phyloP scores from a whole-genome alignment of 1,140 invertebrate species.

The Panagrolaimus sp. region DNA sequence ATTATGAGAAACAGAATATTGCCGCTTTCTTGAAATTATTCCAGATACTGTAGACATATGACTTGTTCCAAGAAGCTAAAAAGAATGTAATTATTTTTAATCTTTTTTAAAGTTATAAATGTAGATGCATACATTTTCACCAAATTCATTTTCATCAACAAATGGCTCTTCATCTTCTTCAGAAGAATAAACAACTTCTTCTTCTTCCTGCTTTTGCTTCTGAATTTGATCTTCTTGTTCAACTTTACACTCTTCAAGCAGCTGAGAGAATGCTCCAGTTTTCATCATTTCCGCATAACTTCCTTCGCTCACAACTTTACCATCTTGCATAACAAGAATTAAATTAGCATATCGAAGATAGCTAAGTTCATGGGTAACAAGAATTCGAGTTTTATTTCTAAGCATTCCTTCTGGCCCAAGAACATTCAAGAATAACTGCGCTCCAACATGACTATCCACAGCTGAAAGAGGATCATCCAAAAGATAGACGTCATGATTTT shows the following conservation, averaged over 20 bases:
- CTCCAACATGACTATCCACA: slow-evolving; percentile 68
- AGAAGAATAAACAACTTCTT: slow-evolving; percentile 20
- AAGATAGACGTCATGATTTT: slow-evolving; percentile 68
- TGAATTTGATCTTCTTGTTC: slow-evolving; percentile 27
- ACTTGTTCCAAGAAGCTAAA: slow-evolving; percentile 45
- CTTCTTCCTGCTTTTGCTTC: slow-evolving; percentile 27
- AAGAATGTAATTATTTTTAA: no score
- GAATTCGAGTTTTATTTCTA: slow-evolving; percentile 53
- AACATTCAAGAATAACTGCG: slow-evolving; percentile 30
- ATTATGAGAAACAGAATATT: slow-evolving; percentile 25
- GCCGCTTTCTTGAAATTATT: slow-evolving; percentile 36
- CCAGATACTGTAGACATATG: slow-evolving; percentile 57
- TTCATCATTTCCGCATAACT: slow-evolving; percentile 46
- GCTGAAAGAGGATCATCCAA: slow-evolving; percentile 70
- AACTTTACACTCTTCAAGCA: slow-evolving; percentile 47
- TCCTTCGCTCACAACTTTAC: slow-evolving; percentile 45
- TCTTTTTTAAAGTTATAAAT: not conserved
- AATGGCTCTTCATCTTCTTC: slow-evolving; percentile 37
- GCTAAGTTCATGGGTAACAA: slow-evolving; percentile 52
- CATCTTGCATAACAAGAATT: slow-evolving; percentile 52
- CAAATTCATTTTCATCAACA: slow-evolving; percentile 36
- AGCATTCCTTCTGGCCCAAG: slow-evolving; percentile 56
- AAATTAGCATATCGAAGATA: slow-evolving; percentile 46
- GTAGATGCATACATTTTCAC: slow-evolving; percentile 30
- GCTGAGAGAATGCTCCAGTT: slow-evolving; percentile 47